A percentile compares a stretch with the other conserved stretches of the same genome.
Evolutionary conservation across 2,113 vertebrate genomes (phyloP).

Genomic region (Petroica traversi): DNA sequence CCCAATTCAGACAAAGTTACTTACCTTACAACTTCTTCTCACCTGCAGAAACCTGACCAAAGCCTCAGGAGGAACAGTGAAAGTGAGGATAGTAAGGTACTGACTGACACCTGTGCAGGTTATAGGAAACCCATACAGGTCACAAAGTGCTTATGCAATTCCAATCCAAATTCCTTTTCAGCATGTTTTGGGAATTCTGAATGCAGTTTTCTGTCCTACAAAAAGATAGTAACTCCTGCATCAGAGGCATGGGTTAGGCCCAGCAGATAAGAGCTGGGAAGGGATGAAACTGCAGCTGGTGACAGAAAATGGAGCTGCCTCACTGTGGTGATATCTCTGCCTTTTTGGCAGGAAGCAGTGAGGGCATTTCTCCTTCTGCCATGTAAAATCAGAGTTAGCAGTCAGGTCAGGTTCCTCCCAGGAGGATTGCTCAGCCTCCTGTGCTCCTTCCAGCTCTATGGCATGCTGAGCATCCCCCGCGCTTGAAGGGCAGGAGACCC

Average conservation of each 20-base stretch:
- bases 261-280: background rate
- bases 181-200: background rate
- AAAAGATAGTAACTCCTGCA: background rate
- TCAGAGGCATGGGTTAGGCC: background rate
- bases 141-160: background rate
- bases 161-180: background rate
- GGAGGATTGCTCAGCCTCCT: background rate
- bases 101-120: background rate
- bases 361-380: background rate
- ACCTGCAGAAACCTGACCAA: background rate
- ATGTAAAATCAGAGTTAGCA: background rate
- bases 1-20: background rate
- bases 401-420: conserved; percentile 22
- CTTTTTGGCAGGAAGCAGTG: background rate
- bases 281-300: background rate
- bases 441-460: background rate
- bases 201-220: background rate
- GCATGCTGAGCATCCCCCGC: background rate
- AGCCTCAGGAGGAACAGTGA: fast-evolving
- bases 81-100: background rate
- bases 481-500: conserved; percentile 6
- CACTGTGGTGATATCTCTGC: background rate
- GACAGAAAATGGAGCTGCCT: background rate
- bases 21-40: background rate
- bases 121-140: background rate